Conservation (phyloP, 2,797 vertebrate species). For the Fratercula arctica region DNA sequence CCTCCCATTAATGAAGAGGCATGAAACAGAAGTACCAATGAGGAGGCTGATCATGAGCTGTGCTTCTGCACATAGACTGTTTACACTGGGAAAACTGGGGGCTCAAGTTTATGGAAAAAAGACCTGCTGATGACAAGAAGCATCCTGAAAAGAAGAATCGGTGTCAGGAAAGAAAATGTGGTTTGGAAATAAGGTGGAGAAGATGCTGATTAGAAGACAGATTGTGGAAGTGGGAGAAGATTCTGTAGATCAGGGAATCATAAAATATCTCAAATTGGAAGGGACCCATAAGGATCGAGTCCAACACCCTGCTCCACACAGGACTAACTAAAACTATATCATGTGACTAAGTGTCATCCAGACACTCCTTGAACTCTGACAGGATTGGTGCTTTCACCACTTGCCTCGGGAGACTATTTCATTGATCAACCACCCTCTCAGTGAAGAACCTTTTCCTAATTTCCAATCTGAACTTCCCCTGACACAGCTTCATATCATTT, state of each 20-base stretch:
- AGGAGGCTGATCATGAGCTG: background rate
- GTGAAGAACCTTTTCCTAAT: background rate
- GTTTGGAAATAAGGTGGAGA: background rate
- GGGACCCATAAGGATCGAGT: background rate
- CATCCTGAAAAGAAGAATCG: background rate
- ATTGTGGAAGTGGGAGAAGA: background rate
- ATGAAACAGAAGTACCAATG: background rate
- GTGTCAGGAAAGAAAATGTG: background rate
- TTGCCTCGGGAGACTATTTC: background rate
- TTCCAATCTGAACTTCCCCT: background rate
- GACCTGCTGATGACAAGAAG: background rate
- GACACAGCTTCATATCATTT: background rate
- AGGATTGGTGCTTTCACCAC: background rate
- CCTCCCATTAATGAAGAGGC: background rate
- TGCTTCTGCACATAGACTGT: background rate
- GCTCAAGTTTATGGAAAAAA: background rate
- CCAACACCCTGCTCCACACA: background rate
- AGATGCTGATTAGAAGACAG: background rate
- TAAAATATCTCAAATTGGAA: background rate
- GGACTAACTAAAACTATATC: background rate
- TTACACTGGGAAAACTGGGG: background rate
- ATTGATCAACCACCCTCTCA: fast-evolving
- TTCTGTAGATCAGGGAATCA: background rate
- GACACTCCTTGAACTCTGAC: background rate
- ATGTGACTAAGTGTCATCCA: background rate